These are phyloP conservation scores for Mimumesa dahlbomi DNA, from an alignment of 2,888 invertebrate species.

Conservation along the genomic window DNA sequence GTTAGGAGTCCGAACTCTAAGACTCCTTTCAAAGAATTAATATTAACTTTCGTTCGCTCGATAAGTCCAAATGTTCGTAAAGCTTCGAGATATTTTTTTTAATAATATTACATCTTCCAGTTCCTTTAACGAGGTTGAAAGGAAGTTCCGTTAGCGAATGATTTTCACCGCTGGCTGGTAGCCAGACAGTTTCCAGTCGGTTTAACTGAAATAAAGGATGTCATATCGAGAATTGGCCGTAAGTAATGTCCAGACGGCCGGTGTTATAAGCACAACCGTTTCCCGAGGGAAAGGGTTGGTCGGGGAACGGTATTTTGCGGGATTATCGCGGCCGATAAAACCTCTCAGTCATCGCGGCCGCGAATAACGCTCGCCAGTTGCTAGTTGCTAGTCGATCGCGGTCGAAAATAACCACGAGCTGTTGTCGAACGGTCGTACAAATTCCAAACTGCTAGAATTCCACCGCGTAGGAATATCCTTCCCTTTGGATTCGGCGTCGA, in stretches of 20 bases:
- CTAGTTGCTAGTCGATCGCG: constrained; percentile 50
- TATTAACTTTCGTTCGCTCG: too few species aligned
- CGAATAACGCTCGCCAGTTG: constrained; percentile 53
- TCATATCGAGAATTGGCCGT: constrained; percentile 71
- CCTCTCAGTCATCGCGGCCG: constrained; percentile 31
- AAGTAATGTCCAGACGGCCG: constrained; percentile 50
- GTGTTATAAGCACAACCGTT: constrained; percentile 28
- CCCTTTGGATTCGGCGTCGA: too few species aligned
- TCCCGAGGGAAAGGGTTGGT: background rate
- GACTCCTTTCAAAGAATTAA: background rate
- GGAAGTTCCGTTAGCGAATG: constrained; percentile 73
- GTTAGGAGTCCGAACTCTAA: background rate
- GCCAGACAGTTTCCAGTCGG: constrained; percentile 70
- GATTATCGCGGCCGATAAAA: constrained; percentile 57
- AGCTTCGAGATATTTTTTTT: too few species aligned
- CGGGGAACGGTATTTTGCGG: constrained; percentile 38
- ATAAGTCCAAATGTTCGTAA: too few species aligned
- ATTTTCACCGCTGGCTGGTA: constrained; percentile 68
- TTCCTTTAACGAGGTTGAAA: constrained; percentile 33
- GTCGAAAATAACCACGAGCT: constrained; percentile 53
- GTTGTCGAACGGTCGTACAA: constrained; percentile 39
- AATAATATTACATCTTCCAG: too few species aligned
- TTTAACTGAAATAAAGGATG: constrained; percentile 74
- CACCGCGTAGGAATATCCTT: too few species aligned
- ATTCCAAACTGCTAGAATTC: constrained; percentile 44